phyloP scores from a whole-genome alignment of 2,113 vertebrate genomes.

The Neomonachus schauinslandi region DNA sequence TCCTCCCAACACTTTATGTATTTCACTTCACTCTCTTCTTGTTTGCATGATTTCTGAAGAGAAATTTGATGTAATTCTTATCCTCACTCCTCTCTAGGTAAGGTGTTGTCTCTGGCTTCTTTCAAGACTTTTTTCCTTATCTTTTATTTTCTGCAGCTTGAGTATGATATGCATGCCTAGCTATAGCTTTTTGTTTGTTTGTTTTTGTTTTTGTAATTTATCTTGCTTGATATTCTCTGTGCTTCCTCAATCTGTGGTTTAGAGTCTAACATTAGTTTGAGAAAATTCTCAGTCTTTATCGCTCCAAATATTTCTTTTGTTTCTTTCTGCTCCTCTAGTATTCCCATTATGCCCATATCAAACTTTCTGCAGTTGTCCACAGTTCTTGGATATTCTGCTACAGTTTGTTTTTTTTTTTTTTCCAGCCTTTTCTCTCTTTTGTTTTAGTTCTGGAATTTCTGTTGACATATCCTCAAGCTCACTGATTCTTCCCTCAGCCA shows the following conservation, averaged over 20 bases:
- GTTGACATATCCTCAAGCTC: not conserved
- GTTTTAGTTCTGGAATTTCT: conserved; percentile 29
- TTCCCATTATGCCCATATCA: not conserved
- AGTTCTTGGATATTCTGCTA: not conserved
- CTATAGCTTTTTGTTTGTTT: not conserved
- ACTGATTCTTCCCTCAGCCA: not conserved
- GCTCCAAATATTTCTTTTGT: not conserved
- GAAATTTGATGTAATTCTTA: not conserved
- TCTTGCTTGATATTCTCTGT: not conserved
- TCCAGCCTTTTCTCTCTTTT: not conserved
- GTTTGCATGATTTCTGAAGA: not conserved
- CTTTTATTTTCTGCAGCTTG: not conserved
- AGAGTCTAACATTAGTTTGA: not conserved
- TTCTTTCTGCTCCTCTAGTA: not conserved
- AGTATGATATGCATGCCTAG: not conserved
- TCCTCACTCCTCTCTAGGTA: not conserved
- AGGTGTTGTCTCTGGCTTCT: not conserved
- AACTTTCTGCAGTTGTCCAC: not conserved
- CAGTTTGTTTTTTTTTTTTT: not conserved
- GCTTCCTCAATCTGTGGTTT: not conserved
- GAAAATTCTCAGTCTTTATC: not conserved
- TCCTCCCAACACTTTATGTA: not conserved
- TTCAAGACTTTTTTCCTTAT: not conserved
- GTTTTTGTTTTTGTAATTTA: not conserved
- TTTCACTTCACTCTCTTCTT: not conserved